Conservation (phyloP, 92 coral and sea anemone genomes). For the Nematostella vectensis region DNA sequence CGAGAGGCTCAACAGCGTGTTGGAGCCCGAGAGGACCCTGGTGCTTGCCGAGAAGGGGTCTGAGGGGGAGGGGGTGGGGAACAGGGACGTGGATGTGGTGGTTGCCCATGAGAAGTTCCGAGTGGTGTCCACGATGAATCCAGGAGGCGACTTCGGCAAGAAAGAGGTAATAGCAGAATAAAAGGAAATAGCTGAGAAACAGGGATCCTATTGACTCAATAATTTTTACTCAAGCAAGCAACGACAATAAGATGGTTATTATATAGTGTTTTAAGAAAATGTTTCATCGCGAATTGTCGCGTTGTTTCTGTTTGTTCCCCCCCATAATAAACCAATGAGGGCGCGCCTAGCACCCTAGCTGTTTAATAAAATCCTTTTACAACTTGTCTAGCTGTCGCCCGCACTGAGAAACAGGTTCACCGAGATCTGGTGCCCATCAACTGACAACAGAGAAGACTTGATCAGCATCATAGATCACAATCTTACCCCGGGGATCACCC, state of each 20-base stretch:
- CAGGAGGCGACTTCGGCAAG: conserved; percentile 98
- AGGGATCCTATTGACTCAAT: no score
- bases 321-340: no score
- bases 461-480: conserved; percentile 87
- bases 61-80: conserved; percentile 31
- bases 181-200: no score
- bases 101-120: conserved; percentile 65
- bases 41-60: conserved; percentile 92
- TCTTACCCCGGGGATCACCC: conserved; percentile 53
- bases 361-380: no score
- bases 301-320: no score
- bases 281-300: no score
- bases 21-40: conserved; percentile 94
- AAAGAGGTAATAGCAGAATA: conserved; percentile 72
- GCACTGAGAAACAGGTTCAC: conserved; percentile 97
- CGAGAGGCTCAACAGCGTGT: conserved; percentile 91
- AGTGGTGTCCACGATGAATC: conserved; percentile 91
- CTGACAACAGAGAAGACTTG: conserved; percentile 60
- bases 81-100: conserved; percentile 60
- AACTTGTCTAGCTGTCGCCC: conserved; percentile 94
- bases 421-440: conserved; percentile 95
- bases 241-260: no score
- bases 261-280: no score
- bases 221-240: no score
- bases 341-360: no score